These are phyloP conservation scores for Philotrypesis tridentata DNA, from an alignment of 1,140 invertebrate species.

Conservation along the genomic window DNA sequence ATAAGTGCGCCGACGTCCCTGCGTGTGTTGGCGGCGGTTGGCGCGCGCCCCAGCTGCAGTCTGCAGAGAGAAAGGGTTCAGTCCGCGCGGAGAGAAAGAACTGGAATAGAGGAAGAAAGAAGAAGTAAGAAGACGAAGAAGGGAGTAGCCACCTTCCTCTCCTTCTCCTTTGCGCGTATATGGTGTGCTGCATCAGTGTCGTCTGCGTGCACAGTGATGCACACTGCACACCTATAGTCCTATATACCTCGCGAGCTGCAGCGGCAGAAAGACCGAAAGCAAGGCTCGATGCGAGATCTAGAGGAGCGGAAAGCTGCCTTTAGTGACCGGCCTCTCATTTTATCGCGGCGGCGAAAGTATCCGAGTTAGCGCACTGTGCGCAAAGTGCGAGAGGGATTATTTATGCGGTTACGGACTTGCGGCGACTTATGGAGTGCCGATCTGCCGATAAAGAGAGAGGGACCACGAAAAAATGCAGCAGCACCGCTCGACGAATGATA, in stretches of 20 bases:
- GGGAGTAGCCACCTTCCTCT: neutral
- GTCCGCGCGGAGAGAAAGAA: slow-evolving; percentile 19
- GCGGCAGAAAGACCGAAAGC: no score
- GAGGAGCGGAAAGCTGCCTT: slow-evolving; percentile 24
- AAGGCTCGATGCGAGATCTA: no score
- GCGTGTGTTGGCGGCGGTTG: neutral
- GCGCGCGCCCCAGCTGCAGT: neutral
- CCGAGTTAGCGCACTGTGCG: slow-evolving; percentile 33
- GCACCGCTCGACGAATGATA: neutral
- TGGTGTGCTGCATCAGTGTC: no score
- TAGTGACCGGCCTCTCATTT: neutral
- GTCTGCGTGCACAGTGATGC: no score
- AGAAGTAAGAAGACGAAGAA: neutral
- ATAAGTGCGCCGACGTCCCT: slow-evolving; percentile 12
- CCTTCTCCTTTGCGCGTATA: no score
- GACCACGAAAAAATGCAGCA: neutral
- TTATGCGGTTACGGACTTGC: no score
- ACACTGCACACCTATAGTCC: neutral
- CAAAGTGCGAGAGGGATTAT: slow-evolving; percentile 32
- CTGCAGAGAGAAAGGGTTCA: slow-evolving; percentile 32
- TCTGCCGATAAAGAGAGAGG: slow-evolving; percentile 24
- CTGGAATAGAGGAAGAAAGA: slow-evolving; percentile 8
- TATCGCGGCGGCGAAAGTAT: neutral
- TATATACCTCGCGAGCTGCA: no score
- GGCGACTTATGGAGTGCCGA: neutral